phyloP scores from a whole-genome alignment of 2,888 invertebrate species.

The Troides oblongomaculatus region DNA sequence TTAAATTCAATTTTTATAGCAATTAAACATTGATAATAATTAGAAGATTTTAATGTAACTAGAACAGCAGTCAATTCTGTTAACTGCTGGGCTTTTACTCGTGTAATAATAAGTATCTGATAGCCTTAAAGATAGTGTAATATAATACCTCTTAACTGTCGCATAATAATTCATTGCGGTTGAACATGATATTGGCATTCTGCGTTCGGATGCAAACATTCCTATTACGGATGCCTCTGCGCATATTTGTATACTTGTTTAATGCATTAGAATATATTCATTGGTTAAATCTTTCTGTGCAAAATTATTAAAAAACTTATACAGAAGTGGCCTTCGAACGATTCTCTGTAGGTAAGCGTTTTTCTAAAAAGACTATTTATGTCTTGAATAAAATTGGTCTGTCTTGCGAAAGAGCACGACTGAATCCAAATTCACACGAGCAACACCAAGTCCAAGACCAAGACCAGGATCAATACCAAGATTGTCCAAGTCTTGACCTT shows the following conservation, averaged over 20 bases:
- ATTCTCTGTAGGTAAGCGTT: not conserved
- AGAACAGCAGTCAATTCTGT: no score
- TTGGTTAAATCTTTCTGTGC: not conserved
- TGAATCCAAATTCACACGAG: no score
- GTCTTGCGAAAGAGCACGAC: no score
- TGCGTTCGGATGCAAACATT: not conserved
- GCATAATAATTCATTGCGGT: conserved; percentile 11
- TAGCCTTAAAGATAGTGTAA: not conserved
- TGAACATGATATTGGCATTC: conserved; percentile 8
- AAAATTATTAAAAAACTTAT: not conserved
- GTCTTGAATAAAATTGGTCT: no score
- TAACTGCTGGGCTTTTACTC: no score
- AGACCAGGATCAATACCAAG: no score
- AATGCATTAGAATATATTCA: not conserved
- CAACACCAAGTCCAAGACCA: no score
- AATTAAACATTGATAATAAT: no score
- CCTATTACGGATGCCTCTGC: not conserved
- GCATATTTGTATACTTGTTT: not conserved
- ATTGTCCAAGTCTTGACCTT: no score
- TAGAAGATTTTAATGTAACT: no score
- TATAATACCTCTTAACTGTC: not conserved
- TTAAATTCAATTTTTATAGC: no score
- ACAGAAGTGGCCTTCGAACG: not conserved
- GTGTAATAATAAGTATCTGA: not conserved
- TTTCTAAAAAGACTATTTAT: not conserved